These are phyloP conservation scores for Rachycentron canadum DNA, from an alignment of 2,797 vertebrate genomes.

Conservation along the genomic window DNA sequence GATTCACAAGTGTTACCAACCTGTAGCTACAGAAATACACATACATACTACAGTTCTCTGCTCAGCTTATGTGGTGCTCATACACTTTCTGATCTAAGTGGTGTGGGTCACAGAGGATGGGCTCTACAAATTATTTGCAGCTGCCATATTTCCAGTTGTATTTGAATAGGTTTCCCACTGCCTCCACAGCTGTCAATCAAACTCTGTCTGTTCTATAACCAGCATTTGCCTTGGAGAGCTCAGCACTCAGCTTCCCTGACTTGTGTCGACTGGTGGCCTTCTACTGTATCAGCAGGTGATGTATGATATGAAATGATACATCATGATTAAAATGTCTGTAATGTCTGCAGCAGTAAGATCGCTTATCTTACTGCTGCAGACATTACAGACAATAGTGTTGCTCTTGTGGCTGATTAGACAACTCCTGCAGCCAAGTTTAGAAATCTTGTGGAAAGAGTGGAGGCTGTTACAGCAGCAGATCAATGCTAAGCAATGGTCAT, in stretches of 20 bases:
- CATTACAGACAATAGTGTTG: not conserved
- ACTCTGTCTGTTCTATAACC: slow-evolving; percentile 58
- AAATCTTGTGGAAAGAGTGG: not conserved
- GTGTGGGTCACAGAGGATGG: slow-evolving; percentile 24
- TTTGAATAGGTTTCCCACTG: slow-evolving; percentile 22
- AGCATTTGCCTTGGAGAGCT: slow-evolving; percentile 90
- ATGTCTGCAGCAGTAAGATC: no score
- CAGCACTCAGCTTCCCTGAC: slow-evolving; percentile 88
- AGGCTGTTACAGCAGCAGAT: not conserved
- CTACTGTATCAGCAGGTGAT: slow-evolving; percentile 90
- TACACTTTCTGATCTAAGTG: slow-evolving; percentile 9
- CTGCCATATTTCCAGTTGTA: slow-evolving; percentile 28
- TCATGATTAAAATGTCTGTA: not conserved
- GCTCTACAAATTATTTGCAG: slow-evolving; percentile 32
- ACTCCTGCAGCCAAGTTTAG: not conserved
- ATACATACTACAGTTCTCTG: not conserved
- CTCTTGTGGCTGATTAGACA: not conserved
- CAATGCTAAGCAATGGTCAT: not conserved
- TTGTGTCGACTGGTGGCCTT: slow-evolving; percentile 91
- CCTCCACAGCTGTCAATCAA: slow-evolving; percentile 47
- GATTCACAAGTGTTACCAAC: slow-evolving; percentile 1
- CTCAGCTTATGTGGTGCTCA: not conserved
- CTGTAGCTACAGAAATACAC: not conserved
- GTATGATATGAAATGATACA: not conserved
- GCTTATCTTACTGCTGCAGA: not conserved